phyloP scores from a whole-genome alignment of 37 sponge, comb jelly and placozoan genomes.

The Petrosia ficiformis region DNA sequence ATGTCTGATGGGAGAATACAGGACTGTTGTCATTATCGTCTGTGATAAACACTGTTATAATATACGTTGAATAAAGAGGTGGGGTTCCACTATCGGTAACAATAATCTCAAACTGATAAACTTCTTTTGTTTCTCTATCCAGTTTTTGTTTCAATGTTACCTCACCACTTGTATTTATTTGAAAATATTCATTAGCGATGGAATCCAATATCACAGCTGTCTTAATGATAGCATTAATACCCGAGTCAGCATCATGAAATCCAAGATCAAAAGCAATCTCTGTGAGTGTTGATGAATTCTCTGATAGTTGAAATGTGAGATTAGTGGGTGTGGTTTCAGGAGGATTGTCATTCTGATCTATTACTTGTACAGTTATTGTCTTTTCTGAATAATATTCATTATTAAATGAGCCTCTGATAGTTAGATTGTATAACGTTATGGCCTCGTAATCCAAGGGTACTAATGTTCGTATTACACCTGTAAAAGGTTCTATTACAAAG shows the following conservation, averaged over 20 bases:
- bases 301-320: conserved; percentile 15
- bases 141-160: conserved; percentile 14
- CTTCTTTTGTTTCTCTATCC: conserved; percentile 32
- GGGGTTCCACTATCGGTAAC: conserved; percentile 46
- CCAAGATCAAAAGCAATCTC: conserved; percentile 1
- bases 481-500: conserved; percentile 55
- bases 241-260: conserved; percentile 40
- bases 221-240: conserved; percentile 28
- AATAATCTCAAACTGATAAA: conserved; percentile 16
- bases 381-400: conserved; percentile 17
- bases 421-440: conserved; percentile 29
- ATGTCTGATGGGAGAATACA: conserved; percentile 14
- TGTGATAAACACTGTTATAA: conserved; percentile 19
- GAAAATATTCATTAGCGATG: conserved; percentile 25
- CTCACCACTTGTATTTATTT: conserved; percentile 24
- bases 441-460: conserved; percentile 50
- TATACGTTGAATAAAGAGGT: conserved; percentile 11
- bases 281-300: conserved; percentile 6
- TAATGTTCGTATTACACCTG: conserved; percentile 61
- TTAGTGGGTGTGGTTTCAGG: conserved; percentile 29
- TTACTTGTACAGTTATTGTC: conserved; percentile 22
- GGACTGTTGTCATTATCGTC: conserved; percentile 69
- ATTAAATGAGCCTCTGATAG: conserved; percentile 34
- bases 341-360: conserved; percentile 61
- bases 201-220: conserved; percentile 22